Percentiles rank a stretch among this genome's conserved stretches.
These are phyloP conservation scores for Phainopepla nitens DNA, from an alignment of 2,113 vertebrate species.

Conservation along the genomic window DNA sequence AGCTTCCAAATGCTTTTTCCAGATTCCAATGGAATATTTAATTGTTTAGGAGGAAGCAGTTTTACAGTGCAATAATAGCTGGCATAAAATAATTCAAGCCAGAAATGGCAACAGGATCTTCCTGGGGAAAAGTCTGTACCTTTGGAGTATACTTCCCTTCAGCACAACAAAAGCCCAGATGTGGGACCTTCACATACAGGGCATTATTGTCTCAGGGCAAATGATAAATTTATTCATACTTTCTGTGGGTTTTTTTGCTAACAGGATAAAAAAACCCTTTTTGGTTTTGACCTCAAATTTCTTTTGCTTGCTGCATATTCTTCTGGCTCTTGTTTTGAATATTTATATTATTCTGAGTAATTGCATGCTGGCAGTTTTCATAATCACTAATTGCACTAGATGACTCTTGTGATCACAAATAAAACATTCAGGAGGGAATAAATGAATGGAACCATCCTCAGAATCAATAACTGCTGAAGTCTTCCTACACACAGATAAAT, in stretches of 20 bases:
- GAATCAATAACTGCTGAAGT: conserved; percentile 60
- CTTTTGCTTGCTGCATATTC: background rate
- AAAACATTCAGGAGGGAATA: conserved; percentile 39
- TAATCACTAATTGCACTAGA: conserved; percentile 64
- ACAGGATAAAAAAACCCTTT: background rate
- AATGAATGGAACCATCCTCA: conserved; percentile 52
- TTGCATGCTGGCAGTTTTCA: conserved; percentile 58
- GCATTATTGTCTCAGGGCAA: background rate
- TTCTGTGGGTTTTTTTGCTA: background rate
- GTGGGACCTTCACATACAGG: background rate
- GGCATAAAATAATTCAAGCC: conserved; percentile 4
- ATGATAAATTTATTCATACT: background rate
- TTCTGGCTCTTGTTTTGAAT: conserved; percentile 28
- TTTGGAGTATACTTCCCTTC: conserved; percentile 8
- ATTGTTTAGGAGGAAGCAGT: background rate
- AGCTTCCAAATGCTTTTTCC: conserved; percentile 17
- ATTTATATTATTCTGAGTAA: conserved; percentile 62
- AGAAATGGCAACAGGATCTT: conserved; percentile 50
- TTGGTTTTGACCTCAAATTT: conserved; percentile 8
- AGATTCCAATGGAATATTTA: conserved; percentile 4
- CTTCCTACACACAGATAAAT: conserved; percentile 36
- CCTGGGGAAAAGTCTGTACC: conserved; percentile 34
- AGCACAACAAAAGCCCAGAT: conserved; percentile 34
- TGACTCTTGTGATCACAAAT: conserved; percentile 62
- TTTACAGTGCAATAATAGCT: background rate